Evolutionary conservation across 2,797 vertebrate species (phyloP), one percentile per base, ranked within the genome.

Genomic region (Crocidura indochinensis): DNA sequence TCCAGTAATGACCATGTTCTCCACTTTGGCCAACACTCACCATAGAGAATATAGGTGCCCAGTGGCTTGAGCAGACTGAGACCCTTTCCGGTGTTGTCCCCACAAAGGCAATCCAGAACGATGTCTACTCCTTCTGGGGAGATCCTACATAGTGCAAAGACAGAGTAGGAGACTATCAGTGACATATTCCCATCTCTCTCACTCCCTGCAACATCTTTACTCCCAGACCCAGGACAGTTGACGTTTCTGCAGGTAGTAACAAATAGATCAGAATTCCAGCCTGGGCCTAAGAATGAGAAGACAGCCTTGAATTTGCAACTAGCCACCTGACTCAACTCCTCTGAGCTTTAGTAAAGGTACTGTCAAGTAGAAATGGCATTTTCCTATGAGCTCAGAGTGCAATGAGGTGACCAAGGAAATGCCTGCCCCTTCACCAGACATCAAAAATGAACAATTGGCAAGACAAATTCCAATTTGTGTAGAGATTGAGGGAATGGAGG

Each of bases 1-100:
- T 10, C 53, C 76, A 29, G 17, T 24, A 24, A 67, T 31, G 7
- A 11, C 22, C 47, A 3, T 0, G 7, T 24, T 14, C 46, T 46
- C 31, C 0, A 1, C n/a, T 15, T 20, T 24, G 27, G 4, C 26
- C 49, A 0, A 10, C 78, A 98, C 99, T 95, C 84, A 99, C 99
- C 99, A 31, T 99, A 99, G 90, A 99, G 98, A 98, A 99, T 99
- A 60, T 99, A 99, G 64, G 99, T 99, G 96, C 99, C 99, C 95
- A 99, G 97, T 3, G 99, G 99, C 94, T 99, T 99, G 91, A 99
- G 98, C 92, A 99, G 98, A 96, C 98, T 98, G 89, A 99, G 98
- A 27, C 99, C 98, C 98, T 99, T 99, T 67, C 98, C 99, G 6
- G 99, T 99, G 94, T 99, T 99, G 96, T 99, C 99, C 82, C 99